A percentile compares a stretch with the other conserved stretches of the same genome.
Conservation (phyloP, 1,140 invertebrate species). For the Drosophila arawakana region DNA sequence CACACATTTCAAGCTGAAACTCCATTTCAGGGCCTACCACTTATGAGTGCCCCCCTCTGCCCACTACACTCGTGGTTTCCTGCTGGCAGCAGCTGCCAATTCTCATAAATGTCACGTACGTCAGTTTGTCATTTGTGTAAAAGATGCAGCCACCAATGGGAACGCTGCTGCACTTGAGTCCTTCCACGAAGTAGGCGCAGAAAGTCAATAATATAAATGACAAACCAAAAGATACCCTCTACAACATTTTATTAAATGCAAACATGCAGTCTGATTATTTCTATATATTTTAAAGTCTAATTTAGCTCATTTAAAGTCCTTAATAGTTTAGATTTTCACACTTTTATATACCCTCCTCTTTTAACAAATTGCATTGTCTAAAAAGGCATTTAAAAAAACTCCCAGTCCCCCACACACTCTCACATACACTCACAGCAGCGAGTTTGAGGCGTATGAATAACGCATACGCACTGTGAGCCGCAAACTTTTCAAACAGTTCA, state of each 20-base stretch:
- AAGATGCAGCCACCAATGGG: conserved; percentile 62
- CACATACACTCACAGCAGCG: neutral
- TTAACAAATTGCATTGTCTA: neutral
- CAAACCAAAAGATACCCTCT: neutral
- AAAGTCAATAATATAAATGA: neutral
- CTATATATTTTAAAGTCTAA: neutral
- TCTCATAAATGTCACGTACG: conserved; percentile 83
- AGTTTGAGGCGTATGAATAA: conserved; percentile 67
- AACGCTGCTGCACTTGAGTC: conserved; percentile 65
- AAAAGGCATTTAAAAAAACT: conserved; percentile 9
- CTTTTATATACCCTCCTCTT: conserved; percentile 44
- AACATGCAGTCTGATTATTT: neutral
- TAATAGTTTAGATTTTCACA: neutral
- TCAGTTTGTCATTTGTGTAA: conserved; percentile 83
- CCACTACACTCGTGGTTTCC: conserved; percentile 5
- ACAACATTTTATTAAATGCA: neutral
- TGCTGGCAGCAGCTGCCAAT: conserved; percentile 70
- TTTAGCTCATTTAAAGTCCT: no score
- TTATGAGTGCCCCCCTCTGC: neutral
- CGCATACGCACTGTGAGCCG: conserved; percentile 72
- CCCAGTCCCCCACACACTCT: neutral
- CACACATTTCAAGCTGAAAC: conserved; percentile 70
- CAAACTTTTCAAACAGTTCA: conserved; percentile 77
- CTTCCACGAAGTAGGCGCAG: conserved; percentile 25
- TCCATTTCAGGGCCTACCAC: conserved; percentile 38